Evolutionary conservation across 2,888 invertebrate species (phyloP), one percentile per base, ranked within the genome.

Genomic region (Coecobrya sp.): DNA sequence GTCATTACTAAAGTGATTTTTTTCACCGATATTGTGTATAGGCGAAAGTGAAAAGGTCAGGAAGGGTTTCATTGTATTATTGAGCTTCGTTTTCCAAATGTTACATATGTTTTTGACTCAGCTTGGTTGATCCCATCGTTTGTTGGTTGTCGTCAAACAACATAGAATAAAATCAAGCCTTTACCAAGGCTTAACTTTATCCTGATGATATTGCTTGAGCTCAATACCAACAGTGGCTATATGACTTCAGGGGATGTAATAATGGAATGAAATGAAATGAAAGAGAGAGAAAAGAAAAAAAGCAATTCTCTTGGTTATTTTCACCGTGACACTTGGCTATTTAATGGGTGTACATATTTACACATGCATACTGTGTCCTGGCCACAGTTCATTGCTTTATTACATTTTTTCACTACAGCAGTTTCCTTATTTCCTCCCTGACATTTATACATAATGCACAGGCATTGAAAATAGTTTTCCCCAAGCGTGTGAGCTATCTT

Each of bases 311-410:
- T 22, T 22, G 5, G 19, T 19, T 45, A 13, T 49, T 45, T 76
- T 55, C 52, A 2, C 45, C 0, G 19, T 49, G 49, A 79, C 79
- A 79, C 79, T 52, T 79, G 45, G n/a, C 52, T 16, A 49, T 30
- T 79, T 79, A 49, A 52, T 79, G 30, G 49, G 16, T 79, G 52
- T 27, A 73, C 22, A 19, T 45, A 36, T 73, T 19, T 45, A 42
- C 68, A 52, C 79, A 55, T 68, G 68, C n/a, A 42, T 22, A 27
- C 25, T 8, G 1, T 42, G n/a, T 13, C 16, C 19, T 0, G 81
- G 27, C 27, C 88, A 88, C 30, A 68, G 88, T 81, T 81, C 88
- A 88, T 88, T 88, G 88, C 88, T 88, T 88, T 81, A 88, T 88
- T 88, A 76, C 79, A 55, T 55, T 81, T 27, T 87, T 81, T 59